Conservation (phyloP, 2,113 vertebrate species). For the Protomyctophum bolini region DNA sequence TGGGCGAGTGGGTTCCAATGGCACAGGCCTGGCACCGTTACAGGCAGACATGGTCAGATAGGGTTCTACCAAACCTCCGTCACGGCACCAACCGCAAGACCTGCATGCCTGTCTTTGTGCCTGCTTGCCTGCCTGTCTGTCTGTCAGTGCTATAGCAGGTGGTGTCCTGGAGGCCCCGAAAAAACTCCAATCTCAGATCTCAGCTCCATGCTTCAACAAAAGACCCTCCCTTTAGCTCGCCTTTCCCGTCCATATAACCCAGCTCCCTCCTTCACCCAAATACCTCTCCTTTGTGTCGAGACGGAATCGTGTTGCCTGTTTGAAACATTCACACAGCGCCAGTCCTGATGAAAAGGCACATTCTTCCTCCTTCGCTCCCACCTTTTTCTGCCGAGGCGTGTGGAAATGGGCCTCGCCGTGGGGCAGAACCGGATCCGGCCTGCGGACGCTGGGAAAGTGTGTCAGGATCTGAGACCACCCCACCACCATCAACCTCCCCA, state of each 20-base stretch:
- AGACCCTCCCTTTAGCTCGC: constrained; percentile 2
- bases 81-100: constrained; percentile 30
- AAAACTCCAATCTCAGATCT: constrained; percentile 47
- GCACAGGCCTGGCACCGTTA: constrained; percentile 39
- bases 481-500: constrained; percentile 22
- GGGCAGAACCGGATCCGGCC: constrained; percentile 59
- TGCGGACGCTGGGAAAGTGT: constrained; percentile 50
- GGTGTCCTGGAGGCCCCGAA: constrained; percentile 33
- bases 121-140: constrained; percentile 28
- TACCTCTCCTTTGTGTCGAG: constrained; percentile 54
- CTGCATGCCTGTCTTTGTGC: constrained; percentile 21
- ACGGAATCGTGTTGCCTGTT: constrained; percentile 58
- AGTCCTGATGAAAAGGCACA: constrained; percentile 60
- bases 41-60: constrained; percentile 51
- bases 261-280: constrained; percentile 21
- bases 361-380: constrained; percentile 54
- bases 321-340: constrained; percentile 61
- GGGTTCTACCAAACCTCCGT: constrained; percentile 49
- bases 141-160: constrained; percentile 55
- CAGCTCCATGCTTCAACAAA: constrained; percentile 24
- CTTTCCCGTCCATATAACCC: not conserved
- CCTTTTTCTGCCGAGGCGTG: constrained; percentile 56
- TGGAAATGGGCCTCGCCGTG: constrained; percentile 36
- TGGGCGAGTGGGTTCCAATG: constrained; percentile 18
- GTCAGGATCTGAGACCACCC: constrained; percentile 41